These are phyloP conservation scores for Microdon myrmicae DNA, from an alignment of 2,888 invertebrate genomes.

Conservation along the genomic window DNA sequence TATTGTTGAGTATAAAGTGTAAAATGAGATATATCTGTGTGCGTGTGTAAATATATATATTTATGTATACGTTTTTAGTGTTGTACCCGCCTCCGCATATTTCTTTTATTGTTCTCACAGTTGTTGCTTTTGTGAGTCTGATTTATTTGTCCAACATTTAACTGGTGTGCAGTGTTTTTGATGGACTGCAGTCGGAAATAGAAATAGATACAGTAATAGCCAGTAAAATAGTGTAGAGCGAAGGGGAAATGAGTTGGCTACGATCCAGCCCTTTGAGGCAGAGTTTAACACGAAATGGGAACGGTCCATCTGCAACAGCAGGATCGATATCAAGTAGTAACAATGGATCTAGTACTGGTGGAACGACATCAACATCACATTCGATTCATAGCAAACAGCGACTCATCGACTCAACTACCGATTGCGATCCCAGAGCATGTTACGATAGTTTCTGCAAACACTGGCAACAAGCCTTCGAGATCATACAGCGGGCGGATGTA, in stretches of 20 bases:
- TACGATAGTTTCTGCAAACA: slow-evolving; percentile 93
- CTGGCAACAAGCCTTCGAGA: slow-evolving; percentile 91
- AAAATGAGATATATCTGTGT: too few species aligned
- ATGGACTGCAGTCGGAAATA: slow-evolving; percentile 39
- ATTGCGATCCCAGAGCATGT: slow-evolving; percentile 88
- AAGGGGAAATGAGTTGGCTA: slow-evolving; percentile 76
- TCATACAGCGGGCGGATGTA: slow-evolving; percentile 77
- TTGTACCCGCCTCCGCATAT: slow-evolving; percentile 24
- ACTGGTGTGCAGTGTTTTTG: slow-evolving; percentile 38
- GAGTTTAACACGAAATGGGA: slow-evolving; percentile 69
- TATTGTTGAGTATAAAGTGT: too few species aligned
- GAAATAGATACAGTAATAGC: slow-evolving; percentile 29
- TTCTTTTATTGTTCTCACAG: slow-evolving; percentile 2
- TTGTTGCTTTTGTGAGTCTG: background rate
- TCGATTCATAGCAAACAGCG: slow-evolving; percentile 65
- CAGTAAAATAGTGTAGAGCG: slow-evolving; percentile 13
- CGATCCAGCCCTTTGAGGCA: slow-evolving; percentile 70
- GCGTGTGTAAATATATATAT: too few species aligned
- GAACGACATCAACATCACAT: slow-evolving; percentile 28
- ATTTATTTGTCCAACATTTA: slow-evolving; percentile 20
- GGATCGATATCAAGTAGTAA: slow-evolving; percentile 65
- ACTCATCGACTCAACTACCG: slow-evolving; percentile 74
- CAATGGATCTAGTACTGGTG: slow-evolving; percentile 59
- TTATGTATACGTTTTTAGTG: too few species aligned
- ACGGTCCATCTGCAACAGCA: slow-evolving; percentile 60